Evolutionary conservation across 2,797 vertebrate genomes (phyloP), one percentile per base, ranked within the genome.

Genomic region (Podarcis lilfordi): DNA sequence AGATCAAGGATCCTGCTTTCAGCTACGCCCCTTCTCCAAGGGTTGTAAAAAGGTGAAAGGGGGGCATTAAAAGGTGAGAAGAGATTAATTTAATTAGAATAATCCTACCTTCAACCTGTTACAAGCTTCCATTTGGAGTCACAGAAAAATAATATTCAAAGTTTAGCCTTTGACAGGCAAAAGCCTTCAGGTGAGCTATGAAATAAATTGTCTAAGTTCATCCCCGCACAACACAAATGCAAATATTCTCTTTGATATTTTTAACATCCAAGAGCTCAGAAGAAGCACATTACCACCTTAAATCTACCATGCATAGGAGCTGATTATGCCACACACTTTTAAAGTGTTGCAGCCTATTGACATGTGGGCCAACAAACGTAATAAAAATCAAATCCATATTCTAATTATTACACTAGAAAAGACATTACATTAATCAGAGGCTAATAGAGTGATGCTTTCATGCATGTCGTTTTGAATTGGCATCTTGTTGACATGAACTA

Each of bases 211-310:
- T 82, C 0, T 90, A 8, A 40, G 61, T 82, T 94, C 43, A 29
- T 89, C 87, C 86, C 40, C 90, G 89, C 32, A 17, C 78, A 88
- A 87, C 0, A 83, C 43, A 90, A 80, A 87, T 91, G 88, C 29
- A 93, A 92, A 92, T 88, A 89, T 2, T 2, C 4, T 86, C 50
- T 88, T 84, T 85, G 69, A 77, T 87, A 50, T 80, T 94, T 93
- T 78, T 94, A 93, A 92, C 45, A 89, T 29, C 25, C 35, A 74
- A 55, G 59, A 91, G 79, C 82, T 94, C 74, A 92, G 77, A 92
- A 90, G 72, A 50, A 76, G 0, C 32, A 27, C 35, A 83, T 25
- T 3, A 19, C 76, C 77, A 32, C 15, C 83, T 3, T 68, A 88
- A 84, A 92, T 86, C 78, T 79, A 55, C 77, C 40, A 17, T 55